Conservation (phyloP, 2,888 invertebrate species). For the Tenthredo mesomela region DNA sequence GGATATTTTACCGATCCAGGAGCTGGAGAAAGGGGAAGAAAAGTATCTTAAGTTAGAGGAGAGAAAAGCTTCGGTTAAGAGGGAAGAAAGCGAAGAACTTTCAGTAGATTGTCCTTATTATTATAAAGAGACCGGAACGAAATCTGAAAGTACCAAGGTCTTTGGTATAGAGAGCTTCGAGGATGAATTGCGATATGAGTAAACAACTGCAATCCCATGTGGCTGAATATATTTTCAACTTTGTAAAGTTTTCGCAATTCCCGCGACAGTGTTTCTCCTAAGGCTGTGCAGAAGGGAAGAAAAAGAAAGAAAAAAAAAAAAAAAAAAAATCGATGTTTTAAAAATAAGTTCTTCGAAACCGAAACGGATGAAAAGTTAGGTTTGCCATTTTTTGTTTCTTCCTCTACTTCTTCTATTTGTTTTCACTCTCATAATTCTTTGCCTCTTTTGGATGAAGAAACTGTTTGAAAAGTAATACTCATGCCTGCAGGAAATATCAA, state of each 20-base stretch:
- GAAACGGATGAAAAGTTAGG: background rate
- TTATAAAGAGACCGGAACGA: background rate
- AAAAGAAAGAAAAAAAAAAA: no score
- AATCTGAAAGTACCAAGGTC: background rate
- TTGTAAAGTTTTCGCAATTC: background rate
- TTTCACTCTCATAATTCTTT: background rate
- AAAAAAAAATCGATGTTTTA: slow-evolving; percentile 10
- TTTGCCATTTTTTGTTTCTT: background rate
- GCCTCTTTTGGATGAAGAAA: background rate
- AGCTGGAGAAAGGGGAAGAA: slow-evolving; percentile 55
- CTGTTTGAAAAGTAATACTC: background rate
- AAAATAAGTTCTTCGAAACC: slow-evolving; percentile 4
- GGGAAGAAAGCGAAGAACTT: background rate
- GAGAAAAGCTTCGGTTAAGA: background rate
- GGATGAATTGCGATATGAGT: slow-evolving; percentile 1
- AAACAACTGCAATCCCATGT: slow-evolving; percentile 7
- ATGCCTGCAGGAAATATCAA: slow-evolving; percentile 10
- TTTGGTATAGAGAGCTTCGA: background rate
- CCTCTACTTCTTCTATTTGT: background rate
- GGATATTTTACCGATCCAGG: slow-evolving; percentile 62
- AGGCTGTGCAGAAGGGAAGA: background rate
- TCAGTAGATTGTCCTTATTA: background rate
- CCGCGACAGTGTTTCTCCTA: background rate
- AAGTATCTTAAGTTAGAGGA: slow-evolving; percentile 50
- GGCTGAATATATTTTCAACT: background rate